Conservation (phyloP, 1,140 invertebrate genomes). For the Stegodyphus mimosarum region DNA sequence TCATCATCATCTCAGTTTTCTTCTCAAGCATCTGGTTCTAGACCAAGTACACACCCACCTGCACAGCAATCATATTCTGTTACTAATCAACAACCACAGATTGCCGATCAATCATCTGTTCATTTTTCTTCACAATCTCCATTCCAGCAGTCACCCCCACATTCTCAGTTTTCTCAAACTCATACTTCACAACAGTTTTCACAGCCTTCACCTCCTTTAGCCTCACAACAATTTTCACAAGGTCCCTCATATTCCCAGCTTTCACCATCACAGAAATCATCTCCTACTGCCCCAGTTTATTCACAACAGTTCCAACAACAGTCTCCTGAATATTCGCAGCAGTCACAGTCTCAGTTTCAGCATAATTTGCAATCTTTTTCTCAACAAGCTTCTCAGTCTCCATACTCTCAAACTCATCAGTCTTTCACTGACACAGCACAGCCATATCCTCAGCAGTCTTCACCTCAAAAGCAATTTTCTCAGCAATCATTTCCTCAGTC, state of each 20-base stretch:
- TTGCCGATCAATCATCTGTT: conserved; percentile 12
- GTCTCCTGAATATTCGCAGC: conserved; percentile 22
- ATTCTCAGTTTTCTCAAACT: conserved; percentile 43
- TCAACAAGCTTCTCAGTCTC: conserved; percentile 3
- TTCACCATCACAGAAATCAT: conserved; percentile 15
- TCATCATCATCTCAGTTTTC: conserved; percentile 19
- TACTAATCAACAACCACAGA: conserved; percentile 13
- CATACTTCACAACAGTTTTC: conserved; percentile 21
- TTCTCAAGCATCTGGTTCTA: background rate
- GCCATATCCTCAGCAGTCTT: conserved; percentile 19
- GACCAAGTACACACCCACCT: background rate
- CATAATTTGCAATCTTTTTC: conserved; percentile 31
- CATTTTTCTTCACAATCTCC: conserved; percentile 25
- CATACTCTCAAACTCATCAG: conserved; percentile 5
- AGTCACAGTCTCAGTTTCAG: conserved; percentile 18
- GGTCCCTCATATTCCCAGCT: conserved; percentile 15
- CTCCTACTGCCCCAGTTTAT: conserved; percentile 8
- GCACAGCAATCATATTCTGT: conserved; percentile 12
- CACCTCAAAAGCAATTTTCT: conserved; percentile 26
- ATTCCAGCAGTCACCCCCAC: conserved; percentile 24
- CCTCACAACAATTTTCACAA: conserved; percentile 22
- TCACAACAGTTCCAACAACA: conserved; percentile 20
- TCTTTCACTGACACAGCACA: conserved; percentile 18
- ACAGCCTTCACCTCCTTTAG: conserved; percentile 6
- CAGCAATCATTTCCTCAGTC: conserved; percentile 16